These are phyloP conservation scores for Morus bassanus DNA, from an alignment of 2,797 vertebrate species.

Conservation along the genomic window DNA sequence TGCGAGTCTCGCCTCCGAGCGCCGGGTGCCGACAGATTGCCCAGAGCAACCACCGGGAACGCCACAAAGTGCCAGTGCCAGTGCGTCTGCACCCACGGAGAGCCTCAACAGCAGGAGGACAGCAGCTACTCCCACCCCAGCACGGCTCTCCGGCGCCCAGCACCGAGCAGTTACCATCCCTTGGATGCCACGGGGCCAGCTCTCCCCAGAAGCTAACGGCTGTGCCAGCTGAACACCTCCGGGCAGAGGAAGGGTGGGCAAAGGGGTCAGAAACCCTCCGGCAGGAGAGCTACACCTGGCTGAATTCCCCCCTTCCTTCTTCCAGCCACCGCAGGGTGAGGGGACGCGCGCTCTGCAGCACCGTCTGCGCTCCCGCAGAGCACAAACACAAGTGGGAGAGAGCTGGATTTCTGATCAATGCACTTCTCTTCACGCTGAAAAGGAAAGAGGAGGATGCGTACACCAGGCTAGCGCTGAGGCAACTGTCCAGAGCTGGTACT, in stretches of 20 bases:
- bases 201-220: not conserved
- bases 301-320: not conserved
- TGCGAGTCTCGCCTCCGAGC: not conserved
- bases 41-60: not conserved
- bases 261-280: not conserved
- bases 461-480: not conserved
- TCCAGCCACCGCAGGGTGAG: not conserved
- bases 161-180: not conserved
- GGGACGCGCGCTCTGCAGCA: rapidly evolving
- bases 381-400: not conserved
- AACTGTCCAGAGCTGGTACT: slow-evolving; percentile 41
- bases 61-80: slow-evolving; percentile 23
- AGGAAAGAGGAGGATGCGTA: not conserved
- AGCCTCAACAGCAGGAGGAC: not conserved
- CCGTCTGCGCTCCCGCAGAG: not conserved
- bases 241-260: not conserved
- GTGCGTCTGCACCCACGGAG: not conserved
- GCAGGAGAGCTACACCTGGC: not conserved
- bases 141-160: not conserved
- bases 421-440: not conserved
- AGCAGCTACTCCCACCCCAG: not conserved
- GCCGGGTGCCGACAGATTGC: not conserved
- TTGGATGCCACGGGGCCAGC: not conserved
- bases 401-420: not conserved
- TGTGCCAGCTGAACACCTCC: not conserved